These are phyloP conservation scores for Adineta ricciae DNA, from an alignment of 2,888 invertebrate genomes.

Conservation along the genomic window DNA sequence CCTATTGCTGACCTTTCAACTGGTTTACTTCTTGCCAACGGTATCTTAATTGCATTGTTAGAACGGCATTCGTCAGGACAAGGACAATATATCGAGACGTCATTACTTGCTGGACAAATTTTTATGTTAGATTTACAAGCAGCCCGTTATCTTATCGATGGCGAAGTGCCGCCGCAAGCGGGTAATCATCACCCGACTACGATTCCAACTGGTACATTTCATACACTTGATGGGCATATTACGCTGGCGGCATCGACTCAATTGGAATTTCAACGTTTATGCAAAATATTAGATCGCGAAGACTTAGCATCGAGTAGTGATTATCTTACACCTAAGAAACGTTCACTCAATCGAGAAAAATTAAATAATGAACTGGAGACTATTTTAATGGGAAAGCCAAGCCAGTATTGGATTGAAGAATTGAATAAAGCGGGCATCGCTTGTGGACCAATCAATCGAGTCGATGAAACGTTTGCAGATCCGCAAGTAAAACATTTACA, in stretches of 20 bases:
- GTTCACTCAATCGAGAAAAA: not conserved
- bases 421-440: not conserved
- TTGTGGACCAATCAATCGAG: not conserved
- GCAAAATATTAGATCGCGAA: not conserved
- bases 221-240: not conserved
- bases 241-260: not conserved
- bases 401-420: not conserved
- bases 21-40: slow-evolving; percentile 2
- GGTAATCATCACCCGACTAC: slow-evolving; percentile 19
- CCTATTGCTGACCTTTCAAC: not conserved
- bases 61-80: not conserved
- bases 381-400: not conserved
- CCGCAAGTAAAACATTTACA: slow-evolving; percentile 9
- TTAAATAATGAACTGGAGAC: not conserved
- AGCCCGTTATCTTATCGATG: not conserved
- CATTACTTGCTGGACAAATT: not conserved
- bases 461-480: slow-evolving; percentile 12
- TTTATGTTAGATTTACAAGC: slow-evolving; percentile 19
- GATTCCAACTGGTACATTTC: slow-evolving; percentile 1
- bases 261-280: not conserved
- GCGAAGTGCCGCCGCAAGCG: not conserved
- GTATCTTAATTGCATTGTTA: not conserved
- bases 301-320: not conserved
- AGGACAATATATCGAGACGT: not conserved
- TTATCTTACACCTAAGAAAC: not conserved